A percentile compares a stretch with the other conserved stretches of the same genome.
Evolutionary conservation across 2,888 invertebrate genomes (phyloP).

Genomic region (Clostera curtula): DNA sequence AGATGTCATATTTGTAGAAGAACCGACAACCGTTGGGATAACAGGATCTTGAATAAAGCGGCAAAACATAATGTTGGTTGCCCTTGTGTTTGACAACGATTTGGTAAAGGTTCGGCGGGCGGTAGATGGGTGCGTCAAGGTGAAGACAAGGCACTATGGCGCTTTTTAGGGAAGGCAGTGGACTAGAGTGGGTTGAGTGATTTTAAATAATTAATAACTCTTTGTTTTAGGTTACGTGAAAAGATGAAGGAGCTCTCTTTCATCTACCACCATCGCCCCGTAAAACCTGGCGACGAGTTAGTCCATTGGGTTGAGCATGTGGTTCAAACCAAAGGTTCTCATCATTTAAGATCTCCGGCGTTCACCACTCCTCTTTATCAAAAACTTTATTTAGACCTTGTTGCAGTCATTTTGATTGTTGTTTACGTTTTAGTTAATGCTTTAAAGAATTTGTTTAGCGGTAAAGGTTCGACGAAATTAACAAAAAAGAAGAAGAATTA

Average conservation of each 20-base stretch:
- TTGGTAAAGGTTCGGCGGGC: no score
- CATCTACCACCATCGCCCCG: constrained; percentile 55
- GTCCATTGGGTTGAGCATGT: constrained; percentile 83
- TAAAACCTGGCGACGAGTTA: constrained; percentile 73
- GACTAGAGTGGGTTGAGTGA: no score
- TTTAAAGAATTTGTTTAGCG: constrained; percentile 5
- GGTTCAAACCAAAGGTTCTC: constrained; percentile 71
- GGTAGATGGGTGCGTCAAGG: no score
- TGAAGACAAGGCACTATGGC: no score
- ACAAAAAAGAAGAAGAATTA: constrained; percentile 9
- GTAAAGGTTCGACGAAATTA: constrained; percentile 2
- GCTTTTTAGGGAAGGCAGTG: no score
- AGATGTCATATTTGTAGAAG: no score
- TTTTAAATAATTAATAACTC: no score
- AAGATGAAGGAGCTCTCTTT: constrained; percentile 32
- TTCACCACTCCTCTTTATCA: constrained; percentile 35
- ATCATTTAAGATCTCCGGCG: constrained; percentile 52
- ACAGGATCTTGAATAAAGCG: no score
- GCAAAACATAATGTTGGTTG: no score
- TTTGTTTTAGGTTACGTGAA: constrained; percentile 28
- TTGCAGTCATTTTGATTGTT: constrained; percentile 14
- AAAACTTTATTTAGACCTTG: constrained; percentile 44
- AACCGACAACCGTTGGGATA: no score
- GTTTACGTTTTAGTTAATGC: constrained; percentile 5
- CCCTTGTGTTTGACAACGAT: no score